These are phyloP conservation scores for Dicranocentrus wangi DNA, from an alignment of 2,888 invertebrate genomes.

Conservation along the genomic window DNA sequence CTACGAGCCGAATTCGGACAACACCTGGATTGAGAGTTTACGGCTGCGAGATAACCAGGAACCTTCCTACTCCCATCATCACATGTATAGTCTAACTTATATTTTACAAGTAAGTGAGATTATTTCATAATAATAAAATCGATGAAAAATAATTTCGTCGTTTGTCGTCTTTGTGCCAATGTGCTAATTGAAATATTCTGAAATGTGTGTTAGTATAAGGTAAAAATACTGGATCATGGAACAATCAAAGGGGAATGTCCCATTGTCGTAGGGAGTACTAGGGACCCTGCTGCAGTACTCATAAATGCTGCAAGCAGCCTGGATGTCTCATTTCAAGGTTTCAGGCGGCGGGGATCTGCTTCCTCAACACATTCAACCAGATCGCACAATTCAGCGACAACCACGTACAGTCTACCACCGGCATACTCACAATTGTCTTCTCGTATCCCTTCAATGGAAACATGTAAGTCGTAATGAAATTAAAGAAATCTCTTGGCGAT, in stretches of 20 bases:
- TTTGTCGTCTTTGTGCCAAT: background rate
- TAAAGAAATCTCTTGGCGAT: background rate
- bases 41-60: conserved; percentile 17
- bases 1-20: conserved; percentile 42
- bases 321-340: conserved; percentile 39
- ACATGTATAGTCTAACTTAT: conserved; percentile 46
- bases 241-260: conserved; percentile 50
- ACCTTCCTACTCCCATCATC: conserved; percentile 37
- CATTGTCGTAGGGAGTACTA: conserved; percentile 41
- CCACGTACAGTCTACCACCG: conserved; percentile 54
- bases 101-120: conserved; percentile 35
- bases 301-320: conserved; percentile 34
- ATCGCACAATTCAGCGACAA: conserved; percentile 46
- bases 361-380: conserved; percentile 44
- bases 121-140: background rate
- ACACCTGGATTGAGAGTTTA: conserved; percentile 45
- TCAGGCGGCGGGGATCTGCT: conserved; percentile 41
- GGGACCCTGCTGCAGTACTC: conserved; percentile 32
- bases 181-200: background rate
- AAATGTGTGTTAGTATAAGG: conserved; percentile 36
- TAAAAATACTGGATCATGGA: conserved; percentile 52
- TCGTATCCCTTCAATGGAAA: conserved; percentile 41
- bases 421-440: conserved; percentile 56
- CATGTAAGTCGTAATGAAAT: conserved; percentile 32
- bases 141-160: background rate